phyloP scores from a whole-genome alignment of 1,140 invertebrate genomes.

The Drosophila pallidifrons region DNA sequence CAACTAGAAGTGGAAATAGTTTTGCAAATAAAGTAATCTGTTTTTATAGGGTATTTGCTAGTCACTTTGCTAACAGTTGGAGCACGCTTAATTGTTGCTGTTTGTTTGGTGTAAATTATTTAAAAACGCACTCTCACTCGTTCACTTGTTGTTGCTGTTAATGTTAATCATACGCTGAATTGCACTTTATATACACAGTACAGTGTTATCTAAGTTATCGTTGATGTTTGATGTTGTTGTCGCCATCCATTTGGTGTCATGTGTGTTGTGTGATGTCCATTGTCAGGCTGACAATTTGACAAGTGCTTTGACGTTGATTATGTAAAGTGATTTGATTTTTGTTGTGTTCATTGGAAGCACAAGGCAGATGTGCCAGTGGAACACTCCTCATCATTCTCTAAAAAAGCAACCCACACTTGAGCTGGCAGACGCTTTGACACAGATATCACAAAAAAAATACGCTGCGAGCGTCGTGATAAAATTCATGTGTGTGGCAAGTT shows the following conservation, averaged over 20 bases:
- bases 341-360: background rate
- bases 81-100: slow-evolving; percentile 38
- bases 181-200: slow-evolving; percentile 63
- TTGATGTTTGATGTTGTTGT: slow-evolving; percentile 24
- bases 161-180: slow-evolving; percentile 80
- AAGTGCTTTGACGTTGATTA: slow-evolving; percentile 49
- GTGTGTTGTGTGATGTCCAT: slow-evolving; percentile 11
- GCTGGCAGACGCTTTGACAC: slow-evolving; percentile 50
- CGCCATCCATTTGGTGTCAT: slow-evolving; percentile 8
- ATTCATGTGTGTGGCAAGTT: background rate
- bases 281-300: slow-evolving; percentile 35
- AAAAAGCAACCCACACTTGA: slow-evolving; percentile 26
- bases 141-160: slow-evolving; percentile 38
- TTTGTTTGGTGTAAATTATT: slow-evolving; percentile 70
- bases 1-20: background rate
- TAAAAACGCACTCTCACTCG: slow-evolving; percentile 62
- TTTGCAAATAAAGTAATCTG: background rate
- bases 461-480: slow-evolving; percentile 17
- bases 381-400: slow-evolving; percentile 52
- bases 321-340: slow-evolving; percentile 50
- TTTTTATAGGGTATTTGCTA: slow-evolving; percentile 3
- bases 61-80: background rate
- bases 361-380: slow-evolving; percentile 41
- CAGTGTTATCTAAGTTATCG: slow-evolving; percentile 70
- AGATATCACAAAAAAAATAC: slow-evolving; percentile 41